Base-by-base conservation (phyloP, 2,113 vertebrate genomes). In the Pampusana beccarii region DNA sequence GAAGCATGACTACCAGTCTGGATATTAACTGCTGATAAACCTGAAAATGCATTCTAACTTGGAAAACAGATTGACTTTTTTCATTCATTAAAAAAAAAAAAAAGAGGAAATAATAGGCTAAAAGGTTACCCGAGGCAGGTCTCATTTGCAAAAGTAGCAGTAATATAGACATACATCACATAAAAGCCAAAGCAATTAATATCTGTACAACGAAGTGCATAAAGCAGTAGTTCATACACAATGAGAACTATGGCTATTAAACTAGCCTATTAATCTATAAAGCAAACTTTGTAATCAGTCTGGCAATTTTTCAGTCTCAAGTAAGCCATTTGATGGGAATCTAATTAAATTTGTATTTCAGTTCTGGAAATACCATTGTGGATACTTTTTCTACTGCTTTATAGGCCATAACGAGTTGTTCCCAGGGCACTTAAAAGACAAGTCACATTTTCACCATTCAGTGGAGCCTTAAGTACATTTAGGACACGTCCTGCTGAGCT, bases 381-480 rank as follows among this genome's bases (percentile, higher is more conserved):
- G 90, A 53, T 15, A 9, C 72, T 97, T 92, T 77, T 85, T 85
- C 62, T 85, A 67, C 29, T 79, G 96, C 80, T 93, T 94, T 84
- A 97, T 95, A 97, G 73, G 60, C 74, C 87, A 84, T 92, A 93
- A 92, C 85, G 96, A 83, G 77, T 88, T 95, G 93, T 96, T 98
- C 96, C 96, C 93, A 97, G 95, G 74, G 75, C 77, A 92, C 65
- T 82, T 95, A 80, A 90, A 46, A 92, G 85, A 83, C 83, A 95
- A 88, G 95, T 96, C 95, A 93, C 82, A 96, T 97, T 98, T 96
- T 95, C 92, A 93, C 96, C 84, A 74, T 93, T 96, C 94, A 97
- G 44, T 92, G 91, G 88, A 97, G 91, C 80, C 90, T 93, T 95
- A 72, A 88, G 93, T 96, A 94, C 90, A 89, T 96, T 97, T 95